phyloP scores from a whole-genome alignment of 2,888 invertebrate species.

The Eristalis arbustorum region DNA sequence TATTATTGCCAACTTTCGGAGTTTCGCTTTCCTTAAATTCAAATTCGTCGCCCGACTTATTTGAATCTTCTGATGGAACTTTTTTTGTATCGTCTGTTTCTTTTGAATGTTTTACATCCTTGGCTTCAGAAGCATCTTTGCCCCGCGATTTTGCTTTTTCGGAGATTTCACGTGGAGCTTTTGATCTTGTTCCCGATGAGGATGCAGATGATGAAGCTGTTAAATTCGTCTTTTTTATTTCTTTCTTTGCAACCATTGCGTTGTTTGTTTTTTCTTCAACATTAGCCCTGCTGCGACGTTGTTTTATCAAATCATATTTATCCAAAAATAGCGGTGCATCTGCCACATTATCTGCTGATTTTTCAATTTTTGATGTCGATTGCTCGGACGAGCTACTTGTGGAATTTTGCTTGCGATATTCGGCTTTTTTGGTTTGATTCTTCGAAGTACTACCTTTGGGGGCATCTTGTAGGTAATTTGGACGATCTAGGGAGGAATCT shows the following conservation, averaged over 20 bases:
- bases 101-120: conserved; percentile 78
- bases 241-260: conserved; percentile 73
- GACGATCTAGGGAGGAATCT: conserved; percentile 51
- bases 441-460: conserved; percentile 61
- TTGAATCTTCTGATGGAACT: neutral
- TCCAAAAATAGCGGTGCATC: conserved; percentile 80
- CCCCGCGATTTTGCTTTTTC: conserved; percentile 73
- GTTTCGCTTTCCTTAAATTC: conserved; percentile 46
- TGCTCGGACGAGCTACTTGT: conserved; percentile 42
- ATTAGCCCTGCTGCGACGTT: conserved; percentile 82
- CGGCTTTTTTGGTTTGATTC: conserved; percentile 59
- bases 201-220: conserved; percentile 25
- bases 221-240: conserved; percentile 39
- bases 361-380: conserved; percentile 40
- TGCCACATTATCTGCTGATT: conserved; percentile 37
- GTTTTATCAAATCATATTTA: conserved; percentile 84
- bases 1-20: conserved; percentile 69
- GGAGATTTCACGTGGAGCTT: conserved; percentile 25
- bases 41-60: conserved; percentile 20
- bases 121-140: conserved; percentile 73
- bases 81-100: neutral
- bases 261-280: conserved; percentile 81
- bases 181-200: conserved; percentile 18
- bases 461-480: conserved; percentile 25
- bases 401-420: conserved; percentile 53